Evolutionary conservation across 2,888 invertebrate genomes (phyloP).

Genomic region (Melangyna quadrimaculata): DNA sequence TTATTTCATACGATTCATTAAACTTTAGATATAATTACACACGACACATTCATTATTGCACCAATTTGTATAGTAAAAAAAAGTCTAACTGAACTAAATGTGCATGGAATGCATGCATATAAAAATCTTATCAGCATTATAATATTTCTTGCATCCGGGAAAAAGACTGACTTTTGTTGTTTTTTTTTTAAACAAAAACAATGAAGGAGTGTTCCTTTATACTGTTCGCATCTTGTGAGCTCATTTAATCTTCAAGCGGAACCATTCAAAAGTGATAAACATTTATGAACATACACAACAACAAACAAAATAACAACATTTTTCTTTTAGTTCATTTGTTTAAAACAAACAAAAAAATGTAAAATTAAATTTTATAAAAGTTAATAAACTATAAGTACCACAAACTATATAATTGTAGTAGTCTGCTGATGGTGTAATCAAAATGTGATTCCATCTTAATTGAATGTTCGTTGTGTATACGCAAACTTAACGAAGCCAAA

Average conservation of each 20-base stretch:
- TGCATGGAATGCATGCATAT: slow-evolving; percentile 54
- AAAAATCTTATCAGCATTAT: slow-evolving; percentile 58
- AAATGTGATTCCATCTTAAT: not conserved
- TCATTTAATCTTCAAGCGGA: slow-evolving; percentile 67
- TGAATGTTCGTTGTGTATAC: not conserved
- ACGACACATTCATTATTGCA: slow-evolving; percentile 5
- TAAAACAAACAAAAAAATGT: not conserved
- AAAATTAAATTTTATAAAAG: not conserved
- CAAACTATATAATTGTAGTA: not conserved
- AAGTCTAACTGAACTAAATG: slow-evolving; percentile 39
- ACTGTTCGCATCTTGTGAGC: slow-evolving; percentile 22
- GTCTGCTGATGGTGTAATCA: not conserved
- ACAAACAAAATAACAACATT: not conserved
- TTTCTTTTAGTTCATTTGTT: slow-evolving; percentile 12
- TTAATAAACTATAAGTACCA: not conserved
- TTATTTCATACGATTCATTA: not conserved
- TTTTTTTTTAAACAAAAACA: slow-evolving; percentile 29
- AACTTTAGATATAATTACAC: not conserved
- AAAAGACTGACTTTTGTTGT: slow-evolving; percentile 26
- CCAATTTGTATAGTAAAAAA: slow-evolving; percentile 2
- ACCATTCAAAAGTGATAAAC: slow-evolving; percentile 53
- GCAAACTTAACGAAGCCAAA: not conserved
- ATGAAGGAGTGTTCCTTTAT: slow-evolving; percentile 1
- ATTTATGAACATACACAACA: too few species aligned
- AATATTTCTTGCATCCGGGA: slow-evolving; percentile 70